A percentile compares a stretch with the other conserved stretches of the same genome.
phyloP scores from a whole-genome alignment of 2,888 invertebrate species.

The Heterodera filipjevi region DNA sequence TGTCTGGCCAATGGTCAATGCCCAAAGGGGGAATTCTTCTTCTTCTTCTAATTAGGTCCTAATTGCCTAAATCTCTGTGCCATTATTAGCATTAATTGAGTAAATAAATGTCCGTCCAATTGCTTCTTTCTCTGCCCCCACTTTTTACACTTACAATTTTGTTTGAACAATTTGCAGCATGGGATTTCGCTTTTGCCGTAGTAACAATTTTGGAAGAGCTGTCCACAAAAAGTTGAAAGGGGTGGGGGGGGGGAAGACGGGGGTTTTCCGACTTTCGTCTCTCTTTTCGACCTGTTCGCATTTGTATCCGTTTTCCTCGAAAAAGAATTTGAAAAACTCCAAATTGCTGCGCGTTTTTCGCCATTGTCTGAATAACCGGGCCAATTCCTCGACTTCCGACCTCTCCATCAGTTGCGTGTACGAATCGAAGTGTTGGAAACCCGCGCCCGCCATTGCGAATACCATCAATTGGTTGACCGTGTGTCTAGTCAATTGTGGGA shows the following conservation, averaged over 20 bases:
- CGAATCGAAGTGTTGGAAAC: constrained; percentile 40
- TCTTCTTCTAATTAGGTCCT: no score
- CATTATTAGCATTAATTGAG: no score
- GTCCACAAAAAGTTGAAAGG: no score
- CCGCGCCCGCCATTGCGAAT: constrained; percentile 42
- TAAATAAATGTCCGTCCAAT: no score
- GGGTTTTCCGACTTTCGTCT: background rate
- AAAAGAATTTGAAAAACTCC: constrained; percentile 30
- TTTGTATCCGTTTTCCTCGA: constrained; percentile 35
- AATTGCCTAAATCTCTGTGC: no score
- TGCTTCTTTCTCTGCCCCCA: no score
- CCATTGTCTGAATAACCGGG: constrained; percentile 31
- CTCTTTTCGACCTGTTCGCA: constrained; percentile 31
- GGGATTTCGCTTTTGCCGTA: constrained; percentile 34
- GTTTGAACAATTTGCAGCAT: constrained; percentile 39
- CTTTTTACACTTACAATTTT: constrained; percentile 24
- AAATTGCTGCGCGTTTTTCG: constrained; percentile 19
- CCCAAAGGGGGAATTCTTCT: no score
- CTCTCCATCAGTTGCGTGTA: constrained; percentile 19
- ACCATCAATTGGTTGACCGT: constrained; percentile 32
- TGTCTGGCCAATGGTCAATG: no score
- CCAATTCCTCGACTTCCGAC: constrained; percentile 23
- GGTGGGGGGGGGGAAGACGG: constrained; percentile 13
- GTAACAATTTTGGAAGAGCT: constrained; percentile 39
- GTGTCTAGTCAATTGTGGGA: constrained; percentile 28